A percentile compares a stretch with the other conserved stretches of the same genome.
These are phyloP conservation scores for Thunnus thynnus DNA, from an alignment of 2,113 vertebrate genomes.

Conservation along the genomic window DNA sequence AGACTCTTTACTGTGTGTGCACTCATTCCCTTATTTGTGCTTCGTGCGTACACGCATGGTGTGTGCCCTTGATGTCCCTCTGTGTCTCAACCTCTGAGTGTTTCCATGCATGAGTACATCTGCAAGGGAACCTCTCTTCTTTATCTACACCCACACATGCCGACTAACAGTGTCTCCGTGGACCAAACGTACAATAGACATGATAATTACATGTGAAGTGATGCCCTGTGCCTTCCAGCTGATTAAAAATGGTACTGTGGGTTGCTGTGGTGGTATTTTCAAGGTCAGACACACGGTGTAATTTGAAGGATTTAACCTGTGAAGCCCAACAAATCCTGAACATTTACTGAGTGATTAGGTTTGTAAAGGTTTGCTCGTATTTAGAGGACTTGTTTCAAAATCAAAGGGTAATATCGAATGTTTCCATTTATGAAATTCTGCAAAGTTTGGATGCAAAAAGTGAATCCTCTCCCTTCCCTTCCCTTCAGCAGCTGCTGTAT, in stretches of 20 bases:
- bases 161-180: constrained; percentile 49
- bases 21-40: constrained; percentile 21
- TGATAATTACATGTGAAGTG: constrained; percentile 69
- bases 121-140: constrained; percentile 46
- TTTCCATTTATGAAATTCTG: not conserved
- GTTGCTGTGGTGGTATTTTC: constrained; percentile 44
- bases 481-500: not conserved
- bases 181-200: constrained; percentile 58
- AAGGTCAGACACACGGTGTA: constrained; percentile 59
- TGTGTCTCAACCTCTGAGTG: constrained; percentile 46
- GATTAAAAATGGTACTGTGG: constrained; percentile 50
- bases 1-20: constrained; percentile 8
- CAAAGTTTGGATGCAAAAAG: not conserved
- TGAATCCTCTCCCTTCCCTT: not conserved
- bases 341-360: constrained; percentile 24
- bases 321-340: constrained; percentile 9
- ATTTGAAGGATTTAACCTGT: constrained; percentile 46
- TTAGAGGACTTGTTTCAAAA: constrained; percentile 1
- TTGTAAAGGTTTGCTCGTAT: constrained; percentile 3
- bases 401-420: not conserved
- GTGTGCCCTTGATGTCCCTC: constrained; percentile 64
- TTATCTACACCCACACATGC: constrained; percentile 74
- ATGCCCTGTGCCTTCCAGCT: constrained; percentile 54
- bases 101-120: constrained; percentile 62
- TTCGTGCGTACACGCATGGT: constrained; percentile 34